Evolutionary conservation across 2,113 vertebrate species (phyloP), one percentile per base, ranked within the genome.

Genomic region (Delphinapterus leucas): DNA sequence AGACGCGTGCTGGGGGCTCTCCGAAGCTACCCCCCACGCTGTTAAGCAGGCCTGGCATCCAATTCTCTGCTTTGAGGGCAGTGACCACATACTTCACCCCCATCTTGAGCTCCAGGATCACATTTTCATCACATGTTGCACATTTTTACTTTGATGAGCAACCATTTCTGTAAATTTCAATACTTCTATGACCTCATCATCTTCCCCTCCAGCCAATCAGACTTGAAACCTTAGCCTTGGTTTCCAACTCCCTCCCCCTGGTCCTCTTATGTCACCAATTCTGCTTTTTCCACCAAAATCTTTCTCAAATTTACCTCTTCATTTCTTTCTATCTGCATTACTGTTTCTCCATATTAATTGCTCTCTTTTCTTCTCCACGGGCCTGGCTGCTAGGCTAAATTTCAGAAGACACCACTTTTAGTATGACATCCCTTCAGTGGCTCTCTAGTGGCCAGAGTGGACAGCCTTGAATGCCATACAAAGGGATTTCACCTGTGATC

Each of bases 201-300:
- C 36, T 84, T n/a, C 28, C 21, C 53, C 18, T 70, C 26, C 55
- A 10, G 44, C 25, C 41, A 8, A 4, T 44, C 38, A 60, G 25
- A 53, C 80, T 70, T 84, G 89, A 82, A 87, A 94, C 31, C 73
- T 81, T 23, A 60, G 11, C 5, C 31, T 88, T 85, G 89, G 65
- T 65, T 90, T n/a, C 71, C 58, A 86, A 15, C 41, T 92, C 23
- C 83, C 0, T 21, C 26, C 53, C 36, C 25, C 31, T 17, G 53
- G 41, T 18, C 31, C 23, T 79, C 20, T 68, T 53, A 68, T 55
- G 28, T 90, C 81, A 88, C 41, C 63, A 49, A 14, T 74, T 67
- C n/a, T 71, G 41, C 53, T 73, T 93, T 80, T 93, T 14, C 61
- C 20, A 49, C 10, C 26, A 49, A 84, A 44, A 80, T 44, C 25